Evolutionary conservation across 1,140 invertebrate genomes (phyloP).

Genomic region (Pseudomyrmex concolor): DNA sequence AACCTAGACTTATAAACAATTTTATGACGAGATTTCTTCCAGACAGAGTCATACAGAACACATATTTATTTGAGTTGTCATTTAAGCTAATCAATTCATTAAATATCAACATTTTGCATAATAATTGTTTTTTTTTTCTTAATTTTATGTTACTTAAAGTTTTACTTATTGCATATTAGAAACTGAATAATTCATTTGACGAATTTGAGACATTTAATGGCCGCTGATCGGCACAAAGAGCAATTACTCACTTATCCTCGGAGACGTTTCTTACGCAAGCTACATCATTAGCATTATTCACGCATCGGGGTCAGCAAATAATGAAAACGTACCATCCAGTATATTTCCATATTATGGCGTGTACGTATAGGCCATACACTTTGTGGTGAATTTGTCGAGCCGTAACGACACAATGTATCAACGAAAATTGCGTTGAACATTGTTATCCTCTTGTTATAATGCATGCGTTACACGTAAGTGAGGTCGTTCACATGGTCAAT

Average conservation of each 20-base stretch:
- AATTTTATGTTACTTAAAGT: neutral
- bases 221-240: neutral
- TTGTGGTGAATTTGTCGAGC: slow-evolving; percentile 32
- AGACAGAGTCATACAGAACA: too few species aligned
- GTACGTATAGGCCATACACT: slow-evolving; percentile 39
- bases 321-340: slow-evolving; percentile 62
- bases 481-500: neutral
- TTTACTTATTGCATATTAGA: neutral
- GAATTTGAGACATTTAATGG: neutral
- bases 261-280: slow-evolving; percentile 64
- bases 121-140: neutral
- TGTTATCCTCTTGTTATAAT: slow-evolving; percentile 37
- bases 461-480: slow-evolving; percentile 5
- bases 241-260: slow-evolving; percentile 56
- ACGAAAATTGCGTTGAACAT: slow-evolving; percentile 9
- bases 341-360: slow-evolving; percentile 35
- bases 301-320: slow-evolving; percentile 64
- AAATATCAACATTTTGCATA: neutral
- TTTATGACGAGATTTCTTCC: neutral
- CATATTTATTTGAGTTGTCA: neutral
- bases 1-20: neutral
- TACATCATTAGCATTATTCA: slow-evolving; percentile 66
- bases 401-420: slow-evolving; percentile 20
- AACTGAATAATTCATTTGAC: neutral
- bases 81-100: too few species aligned